phyloP scores from a whole-genome alignment of 2,888 invertebrate species.

The Conomelus anceps region DNA sequence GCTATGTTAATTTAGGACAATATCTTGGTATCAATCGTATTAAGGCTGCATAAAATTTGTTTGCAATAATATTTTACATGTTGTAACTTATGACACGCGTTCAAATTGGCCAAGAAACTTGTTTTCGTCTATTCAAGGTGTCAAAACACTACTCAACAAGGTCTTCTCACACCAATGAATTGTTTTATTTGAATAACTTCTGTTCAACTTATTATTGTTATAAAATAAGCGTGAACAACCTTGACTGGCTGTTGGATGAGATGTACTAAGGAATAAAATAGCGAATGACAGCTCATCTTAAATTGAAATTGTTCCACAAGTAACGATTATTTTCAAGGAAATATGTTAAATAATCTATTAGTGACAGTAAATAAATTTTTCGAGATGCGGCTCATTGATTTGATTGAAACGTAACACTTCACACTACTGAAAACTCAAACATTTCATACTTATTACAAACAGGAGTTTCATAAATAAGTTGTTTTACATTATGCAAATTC shows the following conservation, averaged over 20 bases:
- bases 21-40: too few relatives aligned
- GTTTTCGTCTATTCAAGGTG: neutral
- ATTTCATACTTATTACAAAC: neutral
- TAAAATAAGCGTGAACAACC: neutral
- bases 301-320: neutral
- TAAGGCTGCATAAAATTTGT: too few relatives aligned
- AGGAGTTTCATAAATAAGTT: neutral
- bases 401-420: neutral
- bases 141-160: neutral
- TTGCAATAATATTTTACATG: neutral
- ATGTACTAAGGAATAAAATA: neutral
- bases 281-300: neutral
- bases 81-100: neutral
- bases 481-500: neutral
- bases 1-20: too few relatives aligned
- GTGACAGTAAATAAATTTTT: neutral
- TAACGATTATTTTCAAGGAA: neutral
- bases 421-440: neutral
- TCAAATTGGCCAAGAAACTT: neutral
- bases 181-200: neutral
- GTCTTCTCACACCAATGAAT: neutral
- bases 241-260: neutral
- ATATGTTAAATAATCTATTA: neutral
- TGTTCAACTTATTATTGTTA: neutral
- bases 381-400: neutral